Conservation (phyloP, 2,113 vertebrate species). For the Microcebus jonahi region DNA sequence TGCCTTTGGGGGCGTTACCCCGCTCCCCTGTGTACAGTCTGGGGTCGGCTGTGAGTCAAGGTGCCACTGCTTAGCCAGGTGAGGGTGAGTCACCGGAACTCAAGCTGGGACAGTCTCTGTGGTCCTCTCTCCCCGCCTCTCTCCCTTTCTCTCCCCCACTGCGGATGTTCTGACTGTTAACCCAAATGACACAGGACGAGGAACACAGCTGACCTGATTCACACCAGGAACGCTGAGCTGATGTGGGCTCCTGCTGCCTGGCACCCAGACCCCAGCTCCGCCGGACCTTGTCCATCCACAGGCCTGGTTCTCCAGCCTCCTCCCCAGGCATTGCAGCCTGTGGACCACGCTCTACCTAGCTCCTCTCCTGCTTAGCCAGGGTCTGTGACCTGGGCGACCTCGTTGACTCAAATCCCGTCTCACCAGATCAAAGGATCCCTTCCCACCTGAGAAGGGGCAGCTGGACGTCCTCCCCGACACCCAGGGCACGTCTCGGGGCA, state of each 20-base stretch:
- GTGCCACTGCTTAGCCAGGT: neutral
- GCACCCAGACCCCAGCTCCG: too few relatives aligned
- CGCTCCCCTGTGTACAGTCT: fast-evolving
- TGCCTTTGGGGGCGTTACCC: neutral
- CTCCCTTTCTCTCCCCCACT: neutral
- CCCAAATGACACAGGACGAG: neutral
- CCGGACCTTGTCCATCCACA: fast-evolving
- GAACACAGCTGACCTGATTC: neutral
- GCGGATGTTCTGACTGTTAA: neutral
- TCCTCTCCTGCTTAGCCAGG: neutral
- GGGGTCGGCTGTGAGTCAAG: too few relatives aligned
- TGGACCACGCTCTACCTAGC: too few relatives aligned
- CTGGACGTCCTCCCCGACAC: neutral
- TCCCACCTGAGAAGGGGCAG: neutral
- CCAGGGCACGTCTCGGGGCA: neutral
- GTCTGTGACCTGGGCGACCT: too few relatives aligned
- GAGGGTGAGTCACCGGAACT: neutral
- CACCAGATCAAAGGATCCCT: neutral
- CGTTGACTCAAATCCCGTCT: fast-evolving
- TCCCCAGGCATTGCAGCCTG: neutral
- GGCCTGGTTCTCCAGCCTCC: neutral
- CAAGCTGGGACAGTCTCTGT: neutral
- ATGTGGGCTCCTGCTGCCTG: fast-evolving
- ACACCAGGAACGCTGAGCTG: neutral
- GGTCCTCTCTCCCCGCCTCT: too few relatives aligned